These are phyloP conservation scores for Laothoe populi DNA, from an alignment of 2,888 invertebrate species.

Conservation along the genomic window DNA sequence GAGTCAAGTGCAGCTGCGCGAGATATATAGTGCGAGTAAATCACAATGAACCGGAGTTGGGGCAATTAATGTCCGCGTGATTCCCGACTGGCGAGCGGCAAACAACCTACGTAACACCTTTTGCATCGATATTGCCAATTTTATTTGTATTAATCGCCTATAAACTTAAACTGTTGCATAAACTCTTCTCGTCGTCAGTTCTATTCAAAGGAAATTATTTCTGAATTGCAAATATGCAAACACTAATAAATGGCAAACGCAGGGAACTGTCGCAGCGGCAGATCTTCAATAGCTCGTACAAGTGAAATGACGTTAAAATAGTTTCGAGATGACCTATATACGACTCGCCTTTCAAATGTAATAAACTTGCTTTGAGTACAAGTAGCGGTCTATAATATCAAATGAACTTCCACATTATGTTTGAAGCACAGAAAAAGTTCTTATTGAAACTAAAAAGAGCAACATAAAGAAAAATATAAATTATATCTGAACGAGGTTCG, in stretches of 20 bases:
- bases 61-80: slow-evolving; percentile 70
- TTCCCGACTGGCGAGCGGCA: slow-evolving; percentile 29
- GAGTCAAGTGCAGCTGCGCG: slow-evolving; percentile 78
- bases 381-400: slow-evolving; percentile 16
- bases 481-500: slow-evolving; percentile 71
- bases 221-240: slow-evolving; percentile 16
- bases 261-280: slow-evolving; percentile 7
- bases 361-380: slow-evolving; percentile 1
- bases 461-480: slow-evolving; percentile 67
- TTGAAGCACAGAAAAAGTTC: slow-evolving; percentile 27
- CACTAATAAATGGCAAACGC: slow-evolving; percentile 14
- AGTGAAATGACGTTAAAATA: slow-evolving; percentile 8
- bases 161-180: slow-evolving; percentile 22
- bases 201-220: slow-evolving; percentile 21
- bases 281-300: not conserved
- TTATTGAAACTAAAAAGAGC: slow-evolving; percentile 46
- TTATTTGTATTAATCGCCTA: slow-evolving; percentile 25
- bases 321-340: slow-evolving; percentile 14
- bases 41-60: slow-evolving; percentile 61
- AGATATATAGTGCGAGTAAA: slow-evolving; percentile 67
- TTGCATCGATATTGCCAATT: slow-evolving; percentile 18
- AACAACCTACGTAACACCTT: slow-evolving; percentile 24
- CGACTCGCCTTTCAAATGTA: not conserved
- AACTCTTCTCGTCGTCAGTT: slow-evolving; percentile 20
- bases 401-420: slow-evolving; percentile 15